A percentile compares a stretch with the other conserved stretches of the same genome.
Conservation (phyloP, 2,113 vertebrate species). For the Benthochromis sp. region DNA sequence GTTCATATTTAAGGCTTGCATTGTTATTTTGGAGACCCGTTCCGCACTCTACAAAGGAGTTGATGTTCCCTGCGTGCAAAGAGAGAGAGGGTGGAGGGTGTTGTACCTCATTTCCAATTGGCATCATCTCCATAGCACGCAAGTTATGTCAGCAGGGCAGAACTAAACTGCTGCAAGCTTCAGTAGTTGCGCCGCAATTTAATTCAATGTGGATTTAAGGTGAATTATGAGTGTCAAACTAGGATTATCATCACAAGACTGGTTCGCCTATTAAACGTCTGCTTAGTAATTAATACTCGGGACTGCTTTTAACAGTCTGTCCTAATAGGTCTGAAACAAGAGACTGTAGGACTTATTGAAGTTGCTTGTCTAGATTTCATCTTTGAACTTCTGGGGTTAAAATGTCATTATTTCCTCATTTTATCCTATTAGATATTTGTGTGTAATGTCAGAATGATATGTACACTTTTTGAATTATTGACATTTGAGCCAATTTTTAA, state of each 20-base stretch:
- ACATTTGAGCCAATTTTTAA: neutral
- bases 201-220: slow-evolving; percentile 15
- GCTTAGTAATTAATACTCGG: neutral
- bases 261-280: neutral
- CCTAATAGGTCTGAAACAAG: neutral
- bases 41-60: neutral
- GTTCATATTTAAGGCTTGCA: neutral
- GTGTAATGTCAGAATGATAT: neutral
- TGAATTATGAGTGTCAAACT: slow-evolving; percentile 22
- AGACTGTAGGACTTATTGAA: neutral
- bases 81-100: neutral
- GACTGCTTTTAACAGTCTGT: neutral
- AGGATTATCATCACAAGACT: slow-evolving; percentile 2
- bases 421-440: neutral
- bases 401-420: neutral
- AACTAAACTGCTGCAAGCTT: slow-evolving; percentile 30
- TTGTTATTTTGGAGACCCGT: slow-evolving; percentile 2
- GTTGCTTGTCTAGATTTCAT: neutral
- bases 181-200: neutral
- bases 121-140: neutral
- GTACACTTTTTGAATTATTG: neutral
- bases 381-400: neutral
- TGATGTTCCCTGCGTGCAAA: neutral
- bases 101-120: neutral
- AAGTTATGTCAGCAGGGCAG: slow-evolving; percentile 25